Conservation (phyloP, 1,140 invertebrate genomes). For the Ylistrum balloti region DNA sequence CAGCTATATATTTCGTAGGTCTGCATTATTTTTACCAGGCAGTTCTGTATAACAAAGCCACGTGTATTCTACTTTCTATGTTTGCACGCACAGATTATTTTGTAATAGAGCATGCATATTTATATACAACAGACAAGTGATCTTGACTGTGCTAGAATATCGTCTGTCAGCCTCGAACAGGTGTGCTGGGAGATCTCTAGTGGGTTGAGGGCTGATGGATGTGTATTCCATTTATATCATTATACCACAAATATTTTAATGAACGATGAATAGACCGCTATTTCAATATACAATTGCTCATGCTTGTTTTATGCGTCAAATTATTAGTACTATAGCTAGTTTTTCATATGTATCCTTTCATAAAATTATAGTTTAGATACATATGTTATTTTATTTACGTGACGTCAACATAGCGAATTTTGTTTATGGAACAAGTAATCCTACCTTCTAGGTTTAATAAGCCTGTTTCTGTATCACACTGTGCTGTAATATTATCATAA, state of each 20-base stretch:
- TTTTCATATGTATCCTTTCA: too few species aligned
- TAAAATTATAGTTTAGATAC: too few species aligned
- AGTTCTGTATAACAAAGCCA: background rate
- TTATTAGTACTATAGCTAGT: too few species aligned
- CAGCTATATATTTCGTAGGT: background rate
- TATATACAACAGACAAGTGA: background rate
- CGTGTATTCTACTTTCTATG: background rate
- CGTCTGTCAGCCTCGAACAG: background rate
- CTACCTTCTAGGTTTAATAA: too few species aligned
- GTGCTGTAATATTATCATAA: too few species aligned
- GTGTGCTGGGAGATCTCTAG: background rate
- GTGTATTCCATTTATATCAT: background rate
- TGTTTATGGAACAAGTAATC: too few species aligned
- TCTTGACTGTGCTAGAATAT: background rate
- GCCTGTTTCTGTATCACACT: too few species aligned
- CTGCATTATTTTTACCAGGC: background rate
- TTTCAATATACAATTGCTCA: background rate
- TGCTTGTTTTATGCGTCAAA: too few species aligned
- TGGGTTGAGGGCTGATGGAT: background rate
- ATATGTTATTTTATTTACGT: too few species aligned
- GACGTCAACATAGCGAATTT: too few species aligned
- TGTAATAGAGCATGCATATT: constrained; percentile 1
- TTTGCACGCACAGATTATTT: background rate
- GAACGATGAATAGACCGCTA: background rate
- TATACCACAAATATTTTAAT: constrained; percentile 4